phyloP scores from a whole-genome alignment of 2,797 vertebrate species.

The Lutjanus argentimaculatus region DNA sequence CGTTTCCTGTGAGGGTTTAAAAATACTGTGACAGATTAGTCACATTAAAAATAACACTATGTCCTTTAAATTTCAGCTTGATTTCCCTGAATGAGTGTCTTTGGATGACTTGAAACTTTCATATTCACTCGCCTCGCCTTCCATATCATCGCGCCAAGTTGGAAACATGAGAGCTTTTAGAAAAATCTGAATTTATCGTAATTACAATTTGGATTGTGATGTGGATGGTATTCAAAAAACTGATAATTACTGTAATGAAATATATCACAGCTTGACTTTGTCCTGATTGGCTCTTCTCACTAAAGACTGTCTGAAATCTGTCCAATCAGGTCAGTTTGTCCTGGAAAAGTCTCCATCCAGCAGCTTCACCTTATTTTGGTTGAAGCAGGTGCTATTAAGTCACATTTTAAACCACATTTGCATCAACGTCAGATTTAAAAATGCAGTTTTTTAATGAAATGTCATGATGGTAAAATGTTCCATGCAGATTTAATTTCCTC shows the following conservation, averaged over 20 bases:
- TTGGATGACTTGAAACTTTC: neutral
- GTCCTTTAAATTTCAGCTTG: neutral
- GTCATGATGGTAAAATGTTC: neutral
- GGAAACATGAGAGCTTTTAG: neutral
- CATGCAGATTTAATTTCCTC: conserved; percentile 52
- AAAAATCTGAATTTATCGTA: neutral
- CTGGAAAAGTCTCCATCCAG: conserved; percentile 1
- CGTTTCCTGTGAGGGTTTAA: neutral
- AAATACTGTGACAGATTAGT: neutral
- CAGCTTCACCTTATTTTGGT: conserved; percentile 19
- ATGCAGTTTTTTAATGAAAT: neutral
- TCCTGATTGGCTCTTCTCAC: conserved; percentile 43
- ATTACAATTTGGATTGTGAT: neutral
- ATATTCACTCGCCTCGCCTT: too few relatives aligned
- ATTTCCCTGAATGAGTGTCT: neutral
- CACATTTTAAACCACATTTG: too few relatives aligned
- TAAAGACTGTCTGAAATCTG: conserved; percentile 19
- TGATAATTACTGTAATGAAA: conserved; percentile 16
- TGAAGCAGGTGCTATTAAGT: neutral
- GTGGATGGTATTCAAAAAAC: conserved; percentile 10
- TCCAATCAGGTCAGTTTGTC: conserved; percentile 47
- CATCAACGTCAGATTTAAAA: too few relatives aligned
- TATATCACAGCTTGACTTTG: conserved; percentile 28
- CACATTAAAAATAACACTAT: neutral
- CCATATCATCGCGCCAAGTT: neutral